Base-by-base conservation (phyloP, 2,797 vertebrate species). In the Enteromius paludinosus region DNA sequence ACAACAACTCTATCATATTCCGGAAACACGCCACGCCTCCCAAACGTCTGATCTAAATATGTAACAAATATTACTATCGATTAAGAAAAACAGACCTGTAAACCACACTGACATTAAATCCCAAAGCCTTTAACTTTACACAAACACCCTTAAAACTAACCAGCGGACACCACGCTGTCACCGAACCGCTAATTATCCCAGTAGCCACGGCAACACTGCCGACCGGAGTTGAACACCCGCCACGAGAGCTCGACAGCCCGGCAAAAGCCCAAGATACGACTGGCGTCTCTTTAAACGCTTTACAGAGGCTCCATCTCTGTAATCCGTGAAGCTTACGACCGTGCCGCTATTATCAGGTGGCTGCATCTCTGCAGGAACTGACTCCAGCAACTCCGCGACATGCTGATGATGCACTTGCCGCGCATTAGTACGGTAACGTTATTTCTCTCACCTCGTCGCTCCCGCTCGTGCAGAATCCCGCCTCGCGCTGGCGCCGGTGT, bases 391-490 rank as follows among this genome's bases (percentile, higher is more conserved):
- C 18, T 30, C 49, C 9, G 11, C 17, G 25, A 47, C 54, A 30
- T 9, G 59, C 45, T 23, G 7, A 28, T 18, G 73, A 65, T 78
- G 62, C 56, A 65, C 52, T 71, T 72, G 41, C 12, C 18, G 28
- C 61, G 41, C 69, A 62, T 72, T 64, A 28, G 15, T 45, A 17
- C 54, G 1, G 12, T 61, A 28, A 61, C 11, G 56, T 17, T 61
- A 30, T 47, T 64, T 43, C 3, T 28, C 23, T 94, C 74, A 96
- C 92, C 95, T 95, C 93, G 33, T 95, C 92, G 52, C 91, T 95
- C 91, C 85, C 88, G 89, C 94, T 96, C 73, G 94, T 93, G 87
- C 93, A 93, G 88, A 94, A 96, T 0, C 95, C 94, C 86, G 87
- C 95, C 88, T 93, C 93, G 85, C 76, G 86, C 91, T 92, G 94